A percentile compares a stretch with the other conserved stretches of the same genome.
These are phyloP conservation scores for Corbicula japonica DNA, from an alignment of 2,888 invertebrate genomes.

Conservation along the genomic window DNA sequence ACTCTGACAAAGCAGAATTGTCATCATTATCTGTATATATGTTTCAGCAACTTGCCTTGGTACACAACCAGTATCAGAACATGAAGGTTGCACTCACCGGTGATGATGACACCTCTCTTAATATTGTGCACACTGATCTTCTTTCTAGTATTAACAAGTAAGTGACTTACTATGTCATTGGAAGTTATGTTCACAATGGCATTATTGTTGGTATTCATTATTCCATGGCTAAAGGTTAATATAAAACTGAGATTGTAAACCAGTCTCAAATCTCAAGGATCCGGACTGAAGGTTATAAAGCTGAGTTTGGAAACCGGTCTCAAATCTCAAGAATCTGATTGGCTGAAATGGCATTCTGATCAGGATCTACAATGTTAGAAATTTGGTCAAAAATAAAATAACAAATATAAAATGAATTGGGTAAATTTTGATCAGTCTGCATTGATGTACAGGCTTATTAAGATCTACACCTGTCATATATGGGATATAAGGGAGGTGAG, in stretches of 20 bases:
- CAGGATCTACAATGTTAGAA: background rate
- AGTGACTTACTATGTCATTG: background rate
- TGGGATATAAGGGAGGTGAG: too few species aligned
- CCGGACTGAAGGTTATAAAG: too few species aligned
- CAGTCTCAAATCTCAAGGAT: too few species aligned
- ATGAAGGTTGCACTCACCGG: constrained; percentile 77
- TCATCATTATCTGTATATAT: background rate
- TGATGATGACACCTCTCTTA: constrained; percentile 74
- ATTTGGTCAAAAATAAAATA: background rate
- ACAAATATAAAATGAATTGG: background rate
- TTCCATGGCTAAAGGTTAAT: background rate
- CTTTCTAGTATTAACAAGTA: constrained; percentile 64
- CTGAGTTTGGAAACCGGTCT: too few species aligned
- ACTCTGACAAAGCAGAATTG: background rate
- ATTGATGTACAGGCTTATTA: too few species aligned
- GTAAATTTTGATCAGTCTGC: too few species aligned
- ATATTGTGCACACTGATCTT: constrained; percentile 73
- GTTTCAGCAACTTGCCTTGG: constrained; percentile 76
- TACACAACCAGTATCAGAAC: constrained; percentile 78
- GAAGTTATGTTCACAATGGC: background rate
- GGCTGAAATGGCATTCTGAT: background rate
- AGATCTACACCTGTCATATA: too few species aligned
- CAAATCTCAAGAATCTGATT: too few species aligned
- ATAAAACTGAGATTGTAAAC: background rate
- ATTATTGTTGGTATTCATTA: too few species aligned